These are phyloP conservation scores for Sciurus vulgaris DNA, from an alignment of 2,797 vertebrate genomes.

Conservation along the genomic window DNA sequence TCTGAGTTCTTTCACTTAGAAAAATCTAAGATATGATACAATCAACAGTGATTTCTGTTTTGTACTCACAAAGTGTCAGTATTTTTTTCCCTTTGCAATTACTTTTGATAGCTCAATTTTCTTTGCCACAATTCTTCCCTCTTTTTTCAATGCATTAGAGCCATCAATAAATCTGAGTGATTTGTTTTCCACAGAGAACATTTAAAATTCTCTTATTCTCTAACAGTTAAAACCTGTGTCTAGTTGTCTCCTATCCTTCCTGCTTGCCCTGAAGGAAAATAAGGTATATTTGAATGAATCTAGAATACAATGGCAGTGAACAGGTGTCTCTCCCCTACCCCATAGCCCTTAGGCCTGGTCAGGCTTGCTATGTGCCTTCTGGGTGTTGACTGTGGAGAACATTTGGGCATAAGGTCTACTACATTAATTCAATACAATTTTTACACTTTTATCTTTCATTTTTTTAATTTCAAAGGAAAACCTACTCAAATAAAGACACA, in stretches of 20 bases:
- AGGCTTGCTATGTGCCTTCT: background rate
- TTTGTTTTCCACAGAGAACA: conserved; percentile 4
- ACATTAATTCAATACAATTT: conserved; percentile 25
- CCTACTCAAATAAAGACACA: background rate
- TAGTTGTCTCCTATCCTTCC: background rate
- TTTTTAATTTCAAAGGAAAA: conserved; percentile 27
- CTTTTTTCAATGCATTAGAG: conserved; percentile 42
- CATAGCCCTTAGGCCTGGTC: background rate
- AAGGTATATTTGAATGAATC: background rate
- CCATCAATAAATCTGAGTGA: conserved; percentile 27
- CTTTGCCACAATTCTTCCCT: background rate
- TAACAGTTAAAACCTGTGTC: background rate
- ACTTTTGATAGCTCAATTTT: conserved; percentile 31
- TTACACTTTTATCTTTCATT: background rate
- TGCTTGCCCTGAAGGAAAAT: conserved; percentile 5
- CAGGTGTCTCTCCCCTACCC: background rate
- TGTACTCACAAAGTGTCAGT: background rate
- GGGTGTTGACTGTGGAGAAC: background rate
- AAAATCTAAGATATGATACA: conserved; percentile 43
- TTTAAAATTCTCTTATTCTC: conserved; percentile 19
- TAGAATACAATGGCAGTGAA: background rate
- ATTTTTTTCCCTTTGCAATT: conserved; percentile 9
- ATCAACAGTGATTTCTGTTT: conserved; percentile 30
- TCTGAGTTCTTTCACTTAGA: conserved; percentile 36
- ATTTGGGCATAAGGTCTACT: background rate